Base-by-base conservation (phyloP, 2,113 vertebrate species). In the Xenotilapia leptura region DNA sequence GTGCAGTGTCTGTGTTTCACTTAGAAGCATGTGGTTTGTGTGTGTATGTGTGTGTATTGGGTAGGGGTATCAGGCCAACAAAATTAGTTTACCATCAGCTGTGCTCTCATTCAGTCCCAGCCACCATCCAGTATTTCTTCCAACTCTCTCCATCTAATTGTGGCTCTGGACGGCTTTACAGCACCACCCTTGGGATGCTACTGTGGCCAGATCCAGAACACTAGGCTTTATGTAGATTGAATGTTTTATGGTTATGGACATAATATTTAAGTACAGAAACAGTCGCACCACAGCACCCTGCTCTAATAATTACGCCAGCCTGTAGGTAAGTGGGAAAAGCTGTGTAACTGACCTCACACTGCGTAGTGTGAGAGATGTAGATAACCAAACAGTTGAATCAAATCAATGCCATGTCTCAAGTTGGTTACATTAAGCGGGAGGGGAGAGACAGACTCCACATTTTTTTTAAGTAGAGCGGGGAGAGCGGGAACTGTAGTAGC, bases 51-150 rank as follows among this genome's bases (percentile, higher is more conserved):
- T 33, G 85, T 62, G 70, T 33, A 60, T 31, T 54, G 84, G 53
- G 60, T 28, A 15, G 83, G 53, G 49, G 23, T 79, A 94, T 96
- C 96, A 94, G 96, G 90, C 97, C 95, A 96, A 92, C 95, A 79
- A 88, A 97, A 98, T 97, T 97, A 95, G 96, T 98, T 97, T 97
- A 96, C 96, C 97, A 97, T 97, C 96, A 97, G 92, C 92, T 93
- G 88, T 83, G 65, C 87, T 96, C 88, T 88, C 80, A 7, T 88
- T 91, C 33, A 26, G 65, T 68, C 84, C 62, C 83, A 23, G 89
- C 82, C 80, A 75, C 77, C 26, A 75, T 83, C 79, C 92, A 36
- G 83, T 86, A 92, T 94, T 93, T 93, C 86, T 92, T 94, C 89
- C 86, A 87, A 54, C 75, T 89, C 91, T 73, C 88, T 91, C 87